phyloP scores from a whole-genome alignment of 2,113 vertebrate species.

The Prionailurus bengalensis region DNA sequence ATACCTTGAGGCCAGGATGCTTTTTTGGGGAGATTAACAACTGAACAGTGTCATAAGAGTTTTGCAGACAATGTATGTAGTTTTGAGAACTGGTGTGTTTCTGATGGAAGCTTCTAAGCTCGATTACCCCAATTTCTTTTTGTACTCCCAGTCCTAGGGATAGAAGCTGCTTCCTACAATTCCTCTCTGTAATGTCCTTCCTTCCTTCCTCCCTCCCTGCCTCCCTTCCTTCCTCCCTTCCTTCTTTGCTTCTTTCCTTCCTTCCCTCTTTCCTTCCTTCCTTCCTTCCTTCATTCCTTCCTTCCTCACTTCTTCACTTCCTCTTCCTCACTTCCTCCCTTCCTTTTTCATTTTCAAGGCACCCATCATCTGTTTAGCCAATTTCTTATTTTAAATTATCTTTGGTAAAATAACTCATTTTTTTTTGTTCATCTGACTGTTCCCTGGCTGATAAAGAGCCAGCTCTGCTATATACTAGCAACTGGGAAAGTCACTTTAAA shows the following conservation, averaged over 20 bases:
- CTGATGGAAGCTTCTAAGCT: background rate
- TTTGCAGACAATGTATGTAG: background rate
- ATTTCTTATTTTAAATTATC: slow-evolving; percentile 4
- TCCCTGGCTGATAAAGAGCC: background rate
- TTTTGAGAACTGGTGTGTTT: background rate
- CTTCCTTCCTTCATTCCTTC: background rate
- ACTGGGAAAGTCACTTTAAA: background rate
- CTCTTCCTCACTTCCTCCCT: background rate
- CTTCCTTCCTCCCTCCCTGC: background rate
- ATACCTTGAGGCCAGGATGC: background rate
- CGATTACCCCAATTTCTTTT: background rate
- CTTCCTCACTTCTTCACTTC: background rate
- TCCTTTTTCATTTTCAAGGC: background rate
- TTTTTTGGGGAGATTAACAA: background rate
- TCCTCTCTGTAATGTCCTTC: background rate
- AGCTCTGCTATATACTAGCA: background rate
- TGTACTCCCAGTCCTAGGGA: background rate
- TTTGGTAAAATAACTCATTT: background rate
- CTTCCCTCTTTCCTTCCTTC: no score
- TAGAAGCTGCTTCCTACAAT: background rate
- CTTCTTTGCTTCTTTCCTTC: background rate
- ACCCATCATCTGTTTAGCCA: background rate
- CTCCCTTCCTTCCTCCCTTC: background rate
- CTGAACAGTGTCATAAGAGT: background rate
- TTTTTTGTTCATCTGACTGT: background rate